Conservation (phyloP, 2,113 vertebrate species). For the Eulemur macaco region DNA sequence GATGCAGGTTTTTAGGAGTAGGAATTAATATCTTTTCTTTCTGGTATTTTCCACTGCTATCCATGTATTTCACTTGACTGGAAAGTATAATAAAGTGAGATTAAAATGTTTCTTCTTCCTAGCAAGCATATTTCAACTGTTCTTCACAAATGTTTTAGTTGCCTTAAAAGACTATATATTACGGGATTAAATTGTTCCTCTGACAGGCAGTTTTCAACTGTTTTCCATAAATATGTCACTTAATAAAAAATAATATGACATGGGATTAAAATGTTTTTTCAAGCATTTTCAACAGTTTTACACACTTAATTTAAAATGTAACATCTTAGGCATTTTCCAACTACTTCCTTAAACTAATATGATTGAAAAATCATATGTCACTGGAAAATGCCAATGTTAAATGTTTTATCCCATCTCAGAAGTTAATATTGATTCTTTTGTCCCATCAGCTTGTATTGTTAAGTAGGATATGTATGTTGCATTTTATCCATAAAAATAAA, state of each 20-base stretch:
- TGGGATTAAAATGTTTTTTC: not conserved
- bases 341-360: constrained; percentile 50
- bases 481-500: constrained; percentile 83
- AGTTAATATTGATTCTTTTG: constrained; percentile 58
- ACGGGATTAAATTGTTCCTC: not conserved
- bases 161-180: not conserved
- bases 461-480: constrained; percentile 68
- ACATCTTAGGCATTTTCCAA: constrained; percentile 43
- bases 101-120: not conserved
- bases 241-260: constrained; percentile 52
- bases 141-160: not conserved
- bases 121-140: not conserved
- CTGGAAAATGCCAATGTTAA: constrained; percentile 64
- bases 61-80: constrained; percentile 37
- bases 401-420: constrained; percentile 36
- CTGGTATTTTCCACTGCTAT: constrained; percentile 38
- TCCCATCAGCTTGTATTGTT: constrained; percentile 59
- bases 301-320: constrained; percentile 34
- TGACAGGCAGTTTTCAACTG: constrained; percentile 20
- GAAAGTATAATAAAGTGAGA: constrained; percentile 57
- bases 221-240: constrained; percentile 51
- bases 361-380: constrained; percentile 67
- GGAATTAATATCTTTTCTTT: not conserved
- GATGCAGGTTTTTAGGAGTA: not conserved
- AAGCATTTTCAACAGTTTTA: not conserved